phyloP scores from a whole-genome alignment of 2,797 vertebrate species.

The Chiloscyllium punctatum region DNA sequence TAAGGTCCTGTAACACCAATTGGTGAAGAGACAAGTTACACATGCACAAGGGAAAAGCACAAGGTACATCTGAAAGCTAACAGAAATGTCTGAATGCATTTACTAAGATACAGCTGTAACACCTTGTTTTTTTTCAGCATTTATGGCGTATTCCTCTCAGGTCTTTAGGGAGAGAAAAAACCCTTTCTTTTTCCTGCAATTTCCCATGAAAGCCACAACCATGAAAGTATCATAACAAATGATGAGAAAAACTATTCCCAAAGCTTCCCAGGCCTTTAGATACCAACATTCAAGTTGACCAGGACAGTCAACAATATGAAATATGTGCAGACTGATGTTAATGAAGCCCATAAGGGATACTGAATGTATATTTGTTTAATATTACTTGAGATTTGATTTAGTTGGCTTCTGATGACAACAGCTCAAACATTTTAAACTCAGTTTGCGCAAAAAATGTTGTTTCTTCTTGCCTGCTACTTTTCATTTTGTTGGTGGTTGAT shows the following conservation, averaged over 20 bases:
- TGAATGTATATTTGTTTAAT: neutral
- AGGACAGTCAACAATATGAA: neutral
- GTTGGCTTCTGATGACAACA: neutral
- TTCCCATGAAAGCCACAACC: neutral
- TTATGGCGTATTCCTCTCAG: neutral
- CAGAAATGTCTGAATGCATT: neutral
- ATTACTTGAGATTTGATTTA: neutral
- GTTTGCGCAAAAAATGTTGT: neutral
- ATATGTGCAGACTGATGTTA: neutral
- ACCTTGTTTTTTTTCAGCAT: neutral
- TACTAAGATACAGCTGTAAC: neutral
- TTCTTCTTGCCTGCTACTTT: neutral
- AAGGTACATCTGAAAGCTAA: neutral
- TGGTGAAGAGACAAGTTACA: neutral
- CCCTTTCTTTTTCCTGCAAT: neutral
- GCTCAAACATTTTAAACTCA: neutral
- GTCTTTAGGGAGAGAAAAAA: neutral
- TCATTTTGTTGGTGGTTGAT: neutral
- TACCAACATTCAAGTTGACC: neutral
- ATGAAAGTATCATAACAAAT: neutral
- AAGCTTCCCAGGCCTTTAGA: neutral
- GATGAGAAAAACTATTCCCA: neutral
- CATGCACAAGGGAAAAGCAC: neutral
- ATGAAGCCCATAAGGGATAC: neutral
- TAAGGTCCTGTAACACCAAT: conserved; percentile 69